Conservation (phyloP, 2,113 vertebrate species). For the Halcyon malimbica region DNA sequence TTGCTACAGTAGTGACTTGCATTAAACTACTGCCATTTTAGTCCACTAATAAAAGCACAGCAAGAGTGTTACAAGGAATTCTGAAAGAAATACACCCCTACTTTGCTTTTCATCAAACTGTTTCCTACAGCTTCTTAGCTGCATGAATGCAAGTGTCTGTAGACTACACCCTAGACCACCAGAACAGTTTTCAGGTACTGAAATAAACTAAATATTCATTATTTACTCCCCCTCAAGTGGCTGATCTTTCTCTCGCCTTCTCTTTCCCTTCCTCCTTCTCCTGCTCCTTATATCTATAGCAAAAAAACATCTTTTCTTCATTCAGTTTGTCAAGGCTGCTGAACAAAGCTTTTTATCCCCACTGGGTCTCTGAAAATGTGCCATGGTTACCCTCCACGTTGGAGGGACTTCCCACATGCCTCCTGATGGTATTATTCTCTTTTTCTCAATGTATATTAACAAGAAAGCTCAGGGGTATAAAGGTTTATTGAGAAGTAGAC, state of each 20-base stretch:
- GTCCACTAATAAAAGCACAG: neutral
- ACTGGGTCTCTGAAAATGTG: neutral
- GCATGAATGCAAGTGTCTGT: neutral
- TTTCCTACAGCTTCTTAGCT: neutral
- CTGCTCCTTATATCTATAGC: neutral
- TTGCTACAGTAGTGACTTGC: neutral
- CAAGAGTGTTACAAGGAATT: neutral
- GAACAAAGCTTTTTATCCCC: neutral
- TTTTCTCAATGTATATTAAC: neutral
- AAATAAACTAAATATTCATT: neutral
- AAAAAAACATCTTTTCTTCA: neutral
- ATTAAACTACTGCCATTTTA: neutral
- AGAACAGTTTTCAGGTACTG: neutral
- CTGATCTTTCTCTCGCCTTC: neutral
- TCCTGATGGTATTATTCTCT: neutral
- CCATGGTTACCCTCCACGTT: neutral
- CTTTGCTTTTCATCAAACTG: neutral
- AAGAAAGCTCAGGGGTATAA: neutral
- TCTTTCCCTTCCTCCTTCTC: neutral
- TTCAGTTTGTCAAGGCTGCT: neutral
- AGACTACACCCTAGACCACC: neutral
- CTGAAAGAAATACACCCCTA: neutral
- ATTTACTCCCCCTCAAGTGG: neutral
- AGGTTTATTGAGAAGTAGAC: neutral
- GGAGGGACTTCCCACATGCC: neutral